Conservation (phyloP, 2,797 vertebrate species). For the Sebastes variabilis region DNA sequence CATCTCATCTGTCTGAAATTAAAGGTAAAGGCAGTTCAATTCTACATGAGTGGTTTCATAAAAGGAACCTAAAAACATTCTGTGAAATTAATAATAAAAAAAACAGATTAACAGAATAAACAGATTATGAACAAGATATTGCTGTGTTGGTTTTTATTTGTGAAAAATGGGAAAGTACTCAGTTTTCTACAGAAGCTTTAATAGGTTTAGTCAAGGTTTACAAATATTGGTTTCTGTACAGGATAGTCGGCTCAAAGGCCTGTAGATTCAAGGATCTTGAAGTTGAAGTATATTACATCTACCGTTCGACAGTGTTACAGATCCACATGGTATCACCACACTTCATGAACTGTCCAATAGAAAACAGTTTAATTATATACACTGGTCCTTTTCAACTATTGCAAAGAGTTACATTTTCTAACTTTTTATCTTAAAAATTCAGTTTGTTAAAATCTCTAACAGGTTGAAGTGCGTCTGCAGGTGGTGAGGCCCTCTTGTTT, state of each 20-base stretch:
- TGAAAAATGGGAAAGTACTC: slow-evolving; percentile 50
- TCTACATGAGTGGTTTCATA: not conserved
- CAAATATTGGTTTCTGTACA: slow-evolving; percentile 56
- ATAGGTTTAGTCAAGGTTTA: slow-evolving; percentile 58
- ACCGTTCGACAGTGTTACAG: slow-evolving; percentile 19
- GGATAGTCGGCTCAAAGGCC: slow-evolving; percentile 29
- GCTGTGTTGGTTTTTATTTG: slow-evolving; percentile 58
- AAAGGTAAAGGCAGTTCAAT: not conserved
- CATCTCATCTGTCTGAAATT: slow-evolving; percentile 10
- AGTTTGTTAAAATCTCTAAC: slow-evolving; percentile 38
- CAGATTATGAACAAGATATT: slow-evolving; percentile 36
- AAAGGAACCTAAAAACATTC: slow-evolving; percentile 8
- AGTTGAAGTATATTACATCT: slow-evolving; percentile 27
- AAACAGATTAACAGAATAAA: slow-evolving; percentile 3
- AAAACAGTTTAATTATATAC: slow-evolving; percentile 54
- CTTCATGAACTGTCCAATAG: slow-evolving; percentile 29
- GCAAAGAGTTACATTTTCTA: slow-evolving; percentile 22
- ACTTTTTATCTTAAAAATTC: not conserved
- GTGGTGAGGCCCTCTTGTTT: slow-evolving; percentile 58
- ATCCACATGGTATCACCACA: slow-evolving; percentile 38
- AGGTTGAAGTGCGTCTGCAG: slow-evolving; percentile 76
- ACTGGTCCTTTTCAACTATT: slow-evolving; percentile 47
- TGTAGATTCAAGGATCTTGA: slow-evolving; percentile 3
- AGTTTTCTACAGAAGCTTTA: slow-evolving; percentile 84
- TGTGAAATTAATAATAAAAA: slow-evolving; percentile 52